These are phyloP conservation scores for Tapirus terrestris DNA, from an alignment of 2,113 vertebrate species.

Conservation along the genomic window DNA sequence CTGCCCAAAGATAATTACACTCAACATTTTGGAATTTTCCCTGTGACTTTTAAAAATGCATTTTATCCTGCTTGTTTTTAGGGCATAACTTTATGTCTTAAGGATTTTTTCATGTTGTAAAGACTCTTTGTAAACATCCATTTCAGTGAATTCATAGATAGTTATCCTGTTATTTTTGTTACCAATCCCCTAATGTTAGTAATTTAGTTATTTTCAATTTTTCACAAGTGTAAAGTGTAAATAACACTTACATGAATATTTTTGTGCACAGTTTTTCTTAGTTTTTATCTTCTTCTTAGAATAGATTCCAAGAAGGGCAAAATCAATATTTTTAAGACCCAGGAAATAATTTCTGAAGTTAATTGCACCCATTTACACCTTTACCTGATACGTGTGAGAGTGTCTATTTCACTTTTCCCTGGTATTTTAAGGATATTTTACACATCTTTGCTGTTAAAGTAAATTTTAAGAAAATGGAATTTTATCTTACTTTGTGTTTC, in stretches of 20 bases:
- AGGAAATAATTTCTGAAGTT: not conserved
- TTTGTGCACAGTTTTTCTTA: not conserved
- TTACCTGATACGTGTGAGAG: not conserved
- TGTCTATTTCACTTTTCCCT: not conserved
- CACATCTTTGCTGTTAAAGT: not conserved
- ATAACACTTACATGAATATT: not conserved
- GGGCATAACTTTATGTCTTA: not conserved
- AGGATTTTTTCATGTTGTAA: not conserved
- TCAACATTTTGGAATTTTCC: not conserved
- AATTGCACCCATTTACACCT: not conserved
- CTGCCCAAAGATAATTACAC: not conserved
- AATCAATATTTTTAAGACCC: not conserved
- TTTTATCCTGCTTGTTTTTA: not conserved
- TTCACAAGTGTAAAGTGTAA: not conserved
- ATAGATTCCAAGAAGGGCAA: not conserved
- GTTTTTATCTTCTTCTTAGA: not conserved
- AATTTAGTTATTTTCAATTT: slow-evolving; percentile 3
- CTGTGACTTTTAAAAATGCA: not conserved
- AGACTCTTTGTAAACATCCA: not conserved
- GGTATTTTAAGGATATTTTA: not conserved
- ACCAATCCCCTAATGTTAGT: not conserved
- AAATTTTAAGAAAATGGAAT: not conserved
- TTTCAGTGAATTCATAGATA: not conserved
- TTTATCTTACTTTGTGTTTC: not conserved
- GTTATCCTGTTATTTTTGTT: not conserved